These are phyloP conservation scores for Himalopsyche kuldschensis DNA, from an alignment of 2,888 invertebrate species.

Conservation along the genomic window DNA sequence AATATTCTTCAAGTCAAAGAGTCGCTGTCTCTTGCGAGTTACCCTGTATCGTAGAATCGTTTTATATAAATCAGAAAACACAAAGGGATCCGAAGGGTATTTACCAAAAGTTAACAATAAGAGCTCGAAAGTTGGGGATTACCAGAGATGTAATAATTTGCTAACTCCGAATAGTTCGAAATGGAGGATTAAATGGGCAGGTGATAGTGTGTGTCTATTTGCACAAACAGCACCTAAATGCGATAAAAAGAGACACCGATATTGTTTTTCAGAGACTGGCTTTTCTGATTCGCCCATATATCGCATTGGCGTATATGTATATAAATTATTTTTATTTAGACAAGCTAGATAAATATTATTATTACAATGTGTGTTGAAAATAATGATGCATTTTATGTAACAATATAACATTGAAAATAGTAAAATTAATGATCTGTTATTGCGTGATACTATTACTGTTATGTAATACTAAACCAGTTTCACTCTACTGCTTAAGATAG, in stretches of 20 bases:
- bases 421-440: too few species aligned
- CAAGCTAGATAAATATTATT: too few species aligned
- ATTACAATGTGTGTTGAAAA: too few species aligned
- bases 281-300: not conserved
- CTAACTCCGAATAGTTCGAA: not conserved
- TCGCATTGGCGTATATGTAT: not conserved
- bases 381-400: too few species aligned
- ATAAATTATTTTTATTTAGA: too few species aligned
- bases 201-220: not conserved
- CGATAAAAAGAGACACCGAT: not conserved
- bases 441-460: too few species aligned
- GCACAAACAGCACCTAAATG: not conserved
- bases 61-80: conserved; percentile 14
- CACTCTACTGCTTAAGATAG: too few species aligned
- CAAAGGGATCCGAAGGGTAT: conserved; percentile 25
- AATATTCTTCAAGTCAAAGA: too few species aligned
- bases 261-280: not conserved
- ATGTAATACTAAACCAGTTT: too few species aligned
- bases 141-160: conserved; percentile 35
- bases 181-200: not conserved
- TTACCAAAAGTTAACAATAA: conserved; percentile 33
- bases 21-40: not conserved
- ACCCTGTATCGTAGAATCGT: not conserved
- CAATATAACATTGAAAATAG: too few species aligned
- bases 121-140: conserved; percentile 30